Base-by-base conservation (phyloP, 2,113 vertebrate genomes). In the Romanogobio albipinnatus region DNA sequence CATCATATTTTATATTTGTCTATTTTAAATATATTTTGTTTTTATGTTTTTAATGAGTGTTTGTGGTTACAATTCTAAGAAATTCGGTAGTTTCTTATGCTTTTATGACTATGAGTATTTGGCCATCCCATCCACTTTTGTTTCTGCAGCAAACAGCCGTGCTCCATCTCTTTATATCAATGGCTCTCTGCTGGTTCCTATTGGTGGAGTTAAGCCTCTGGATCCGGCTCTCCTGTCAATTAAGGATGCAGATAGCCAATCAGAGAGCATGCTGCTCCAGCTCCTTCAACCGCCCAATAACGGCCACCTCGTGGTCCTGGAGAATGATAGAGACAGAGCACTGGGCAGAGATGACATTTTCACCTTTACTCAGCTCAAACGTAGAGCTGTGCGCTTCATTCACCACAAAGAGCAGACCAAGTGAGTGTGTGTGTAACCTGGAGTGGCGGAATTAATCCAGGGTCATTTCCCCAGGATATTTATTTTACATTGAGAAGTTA, bases 321-420 rank as follows among this genome's bases (percentile, higher is more conserved):
- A 22, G 58, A 64, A 85, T 0, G 92, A 92, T 0, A 76, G 75
- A 36, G 91, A 92, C 75, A 26, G 43, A 33, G 94, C 86, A 9
- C 92, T 99, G 70, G 81, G 64, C 80, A 85, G 19, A 0, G 95
- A 95, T 0, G 91, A 91, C 84, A 89, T 53, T 53, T 99, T 99
- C 90, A 93, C 93, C 22, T 94, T 94, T 92, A 51, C 84, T 0
- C 95, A 99, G 36, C 89, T 97, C 76, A 90, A 76, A 9, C 90
- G 89, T 24, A 92, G 93, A 8, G 94, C 88, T 13, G 92, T 99
- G 4, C 94, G 87, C 19, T 97, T 98, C 58, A 86, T 89, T 70
- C 98, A 99, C 85, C 84, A 93, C 83, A 89, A 74, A 22, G 94
- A 93, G 36, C 94, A 95, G 83, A 86, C 94, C 91, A 97, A 96